Evolutionary conservation across 1,140 invertebrate species (phyloP).

Genomic region (Hyphantria cunea): DNA sequence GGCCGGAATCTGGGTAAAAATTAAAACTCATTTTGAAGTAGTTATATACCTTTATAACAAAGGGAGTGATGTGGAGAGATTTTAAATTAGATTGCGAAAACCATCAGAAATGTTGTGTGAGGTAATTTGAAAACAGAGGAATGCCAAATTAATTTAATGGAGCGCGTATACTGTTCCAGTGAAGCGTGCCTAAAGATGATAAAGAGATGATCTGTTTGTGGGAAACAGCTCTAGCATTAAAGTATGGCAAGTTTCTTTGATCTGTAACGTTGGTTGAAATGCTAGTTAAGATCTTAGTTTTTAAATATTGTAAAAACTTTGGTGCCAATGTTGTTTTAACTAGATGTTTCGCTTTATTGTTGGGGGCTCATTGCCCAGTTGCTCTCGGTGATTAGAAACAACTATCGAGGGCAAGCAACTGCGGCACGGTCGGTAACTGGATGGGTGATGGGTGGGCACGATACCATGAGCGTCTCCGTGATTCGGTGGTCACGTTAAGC

Average conservation of each 20-base stretch:
- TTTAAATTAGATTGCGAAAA: constrained; percentile 27
- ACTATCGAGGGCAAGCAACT: no score
- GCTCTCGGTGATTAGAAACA: no score
- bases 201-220: constrained; percentile 7
- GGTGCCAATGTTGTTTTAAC: background rate
- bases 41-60: no score
- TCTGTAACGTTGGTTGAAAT: constrained; percentile 3
- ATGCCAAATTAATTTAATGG: constrained; percentile 39
- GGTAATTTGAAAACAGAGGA: constrained; percentile 48
- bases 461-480: no score
- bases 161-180: constrained; percentile 1
- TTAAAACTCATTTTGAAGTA: no score
- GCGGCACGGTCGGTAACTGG: no score
- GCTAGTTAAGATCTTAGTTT: constrained; percentile 16
- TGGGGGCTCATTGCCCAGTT: no score
- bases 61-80: no score
- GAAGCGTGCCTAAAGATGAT: constrained; percentile 3
- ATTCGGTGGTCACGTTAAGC: no score
- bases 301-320: constrained; percentile 1
- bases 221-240: background rate
- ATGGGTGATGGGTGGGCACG: no score
- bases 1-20: no score
- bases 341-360: no score
- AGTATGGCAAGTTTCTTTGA: constrained; percentile 14
- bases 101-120: constrained; percentile 45